Conservation (phyloP, 2,113 vertebrate species). For the Ardeotis arabs region DNA sequence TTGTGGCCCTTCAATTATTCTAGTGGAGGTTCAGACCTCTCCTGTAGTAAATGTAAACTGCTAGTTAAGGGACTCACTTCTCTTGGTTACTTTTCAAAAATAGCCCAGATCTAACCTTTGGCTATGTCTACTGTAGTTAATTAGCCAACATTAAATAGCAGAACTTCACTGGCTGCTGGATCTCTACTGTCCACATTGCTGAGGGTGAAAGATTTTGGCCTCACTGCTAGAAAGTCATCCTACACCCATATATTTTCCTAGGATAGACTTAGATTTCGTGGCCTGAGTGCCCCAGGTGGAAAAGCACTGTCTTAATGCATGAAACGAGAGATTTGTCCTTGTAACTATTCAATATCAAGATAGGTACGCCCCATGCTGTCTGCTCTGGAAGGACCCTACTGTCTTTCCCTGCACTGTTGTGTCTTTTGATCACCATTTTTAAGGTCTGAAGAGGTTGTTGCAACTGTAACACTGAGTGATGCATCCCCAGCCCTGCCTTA, state of each 20-base stretch:
- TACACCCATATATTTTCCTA: neutral
- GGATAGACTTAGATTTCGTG: neutral
- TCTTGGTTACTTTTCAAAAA: neutral
- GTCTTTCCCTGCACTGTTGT: neutral
- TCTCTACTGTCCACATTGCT: no score
- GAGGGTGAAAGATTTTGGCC: neutral
- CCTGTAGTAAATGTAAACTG: neutral
- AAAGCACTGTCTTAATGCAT: neutral
- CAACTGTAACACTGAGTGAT: rapidly evolving
- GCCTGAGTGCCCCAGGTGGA: neutral
- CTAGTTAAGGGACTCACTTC: neutral
- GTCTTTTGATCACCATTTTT: neutral
- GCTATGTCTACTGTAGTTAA: neutral
- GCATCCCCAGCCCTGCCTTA: neutral
- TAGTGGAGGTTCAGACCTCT: neutral
- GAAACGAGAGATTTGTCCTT: neutral
- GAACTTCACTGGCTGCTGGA: neutral
- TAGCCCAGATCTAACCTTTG: neutral
- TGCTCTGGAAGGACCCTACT: neutral
- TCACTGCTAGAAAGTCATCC: neutral
- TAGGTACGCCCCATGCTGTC: no score
- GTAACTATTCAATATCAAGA: neutral
- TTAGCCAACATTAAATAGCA: neutral
- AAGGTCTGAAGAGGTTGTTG: neutral
- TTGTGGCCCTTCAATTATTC: neutral